phyloP scores from a whole-genome alignment of 2,113 vertebrate species.

The Pomatorhinus ruficollis region DNA sequence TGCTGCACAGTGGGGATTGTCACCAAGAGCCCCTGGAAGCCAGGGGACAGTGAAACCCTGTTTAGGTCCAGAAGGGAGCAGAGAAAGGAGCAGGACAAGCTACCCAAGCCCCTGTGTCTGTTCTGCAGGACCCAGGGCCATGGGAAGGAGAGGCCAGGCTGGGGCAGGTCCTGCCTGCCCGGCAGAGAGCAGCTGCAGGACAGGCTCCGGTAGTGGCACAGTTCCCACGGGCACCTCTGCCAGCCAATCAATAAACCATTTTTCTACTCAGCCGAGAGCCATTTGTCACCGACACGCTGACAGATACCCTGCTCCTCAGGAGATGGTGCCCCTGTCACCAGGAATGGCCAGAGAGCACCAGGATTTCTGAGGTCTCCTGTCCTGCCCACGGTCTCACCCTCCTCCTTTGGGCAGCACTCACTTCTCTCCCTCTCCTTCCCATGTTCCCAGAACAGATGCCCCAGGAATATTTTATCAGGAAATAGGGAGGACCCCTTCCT shows the following conservation, averaged over 20 bases:
- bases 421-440: neutral
- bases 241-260: conserved; percentile 37
- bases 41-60: neutral
- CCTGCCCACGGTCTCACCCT: fast-evolving
- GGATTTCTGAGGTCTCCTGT: neutral
- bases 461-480: neutral
- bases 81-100: neutral
- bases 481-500: neutral
- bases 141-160: fast-evolving
- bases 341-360: fast-evolving
- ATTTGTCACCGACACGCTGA: neutral
- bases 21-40: fast-evolving
- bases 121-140: neutral
- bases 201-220: neutral
- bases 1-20: fast-evolving
- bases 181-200: neutral
- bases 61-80: neutral
- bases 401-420: neutral
- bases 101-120: no score
- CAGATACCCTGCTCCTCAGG: neutral
- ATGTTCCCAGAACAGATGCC: fast-evolving
- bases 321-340: neutral
- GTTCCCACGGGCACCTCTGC: fast-evolving
- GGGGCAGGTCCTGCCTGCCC: neutral
- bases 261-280: neutral